Evolutionary conservation across 2,113 vertebrate genomes (phyloP).

Genomic region (Clupea harengus): DNA sequence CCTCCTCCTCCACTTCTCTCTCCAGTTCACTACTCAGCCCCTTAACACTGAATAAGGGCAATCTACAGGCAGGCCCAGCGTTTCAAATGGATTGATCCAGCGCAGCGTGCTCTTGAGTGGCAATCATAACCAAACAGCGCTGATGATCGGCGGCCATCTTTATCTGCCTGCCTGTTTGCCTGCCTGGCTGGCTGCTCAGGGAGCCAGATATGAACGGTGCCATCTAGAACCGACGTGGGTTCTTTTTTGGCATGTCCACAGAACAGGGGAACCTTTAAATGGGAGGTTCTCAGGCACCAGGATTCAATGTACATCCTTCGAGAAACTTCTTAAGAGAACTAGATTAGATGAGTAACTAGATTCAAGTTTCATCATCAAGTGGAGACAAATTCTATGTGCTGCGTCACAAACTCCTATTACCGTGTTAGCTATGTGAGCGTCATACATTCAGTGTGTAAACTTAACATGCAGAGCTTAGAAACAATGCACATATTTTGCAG

Average conservation of each 20-base stretch:
- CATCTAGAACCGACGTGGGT: background rate
- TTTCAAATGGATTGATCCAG: background rate
- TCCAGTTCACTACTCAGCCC: background rate
- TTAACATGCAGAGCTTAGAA: too few species aligned
- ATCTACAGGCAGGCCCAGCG: background rate
- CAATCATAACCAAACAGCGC: background rate
- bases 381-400: background rate
- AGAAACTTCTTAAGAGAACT: background rate
- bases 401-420: too few species aligned
- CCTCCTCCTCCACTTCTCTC: background rate
- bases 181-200: background rate
- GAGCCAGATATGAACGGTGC: background rate
- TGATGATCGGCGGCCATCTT: background rate
- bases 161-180: background rate
- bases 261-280: background rate
- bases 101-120: background rate
- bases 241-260: background rate
- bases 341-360: background rate
- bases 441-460: too few species aligned
- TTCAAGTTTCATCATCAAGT: background rate
- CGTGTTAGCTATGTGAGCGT: too few species aligned
- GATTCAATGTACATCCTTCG: background rate
- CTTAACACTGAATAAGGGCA: background rate
- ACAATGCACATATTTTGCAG: too few species aligned
- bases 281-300: background rate